Conservation (phyloP, 2,797 vertebrate genomes). For the Acanthiza pusilla region DNA sequence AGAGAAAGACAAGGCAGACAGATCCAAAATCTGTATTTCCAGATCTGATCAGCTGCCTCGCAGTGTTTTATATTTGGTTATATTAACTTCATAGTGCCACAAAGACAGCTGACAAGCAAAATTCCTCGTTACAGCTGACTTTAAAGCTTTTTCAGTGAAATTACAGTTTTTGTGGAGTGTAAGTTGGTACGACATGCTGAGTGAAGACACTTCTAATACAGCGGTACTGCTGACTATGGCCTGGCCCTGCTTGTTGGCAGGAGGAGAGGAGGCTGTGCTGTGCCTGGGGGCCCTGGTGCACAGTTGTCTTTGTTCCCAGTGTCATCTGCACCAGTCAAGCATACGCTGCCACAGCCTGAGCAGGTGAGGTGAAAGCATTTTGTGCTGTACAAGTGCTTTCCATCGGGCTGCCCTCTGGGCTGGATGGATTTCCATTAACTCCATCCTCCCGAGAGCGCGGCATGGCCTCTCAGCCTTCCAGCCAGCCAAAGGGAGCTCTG, state of each 20-base stretch:
- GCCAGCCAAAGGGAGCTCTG: not conserved
- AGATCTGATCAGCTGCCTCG: not conserved
- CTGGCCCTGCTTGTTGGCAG: not conserved
- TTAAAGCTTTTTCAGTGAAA: not conserved
- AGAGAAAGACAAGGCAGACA: not conserved
- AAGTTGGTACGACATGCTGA: not conserved
- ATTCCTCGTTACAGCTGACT: not conserved
- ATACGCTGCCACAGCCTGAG: not conserved
- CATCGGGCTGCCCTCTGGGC: not conserved
- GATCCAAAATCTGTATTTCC: not conserved
- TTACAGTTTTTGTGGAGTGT: not conserved
- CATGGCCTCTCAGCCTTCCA: not conserved
- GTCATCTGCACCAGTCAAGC: not conserved
- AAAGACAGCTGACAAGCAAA: not conserved
- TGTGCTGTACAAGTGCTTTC: constrained; percentile 19
- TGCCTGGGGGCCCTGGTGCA: not conserved
- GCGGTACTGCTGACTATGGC: not conserved
- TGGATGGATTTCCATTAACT: not conserved
- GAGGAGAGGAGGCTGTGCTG: not conserved
- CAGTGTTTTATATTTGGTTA: not conserved
- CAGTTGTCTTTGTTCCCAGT: not conserved
- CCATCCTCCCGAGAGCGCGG: not conserved
- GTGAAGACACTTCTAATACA: not conserved
- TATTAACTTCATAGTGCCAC: not conserved
- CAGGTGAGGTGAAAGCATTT: not conserved